These are phyloP conservation scores for Monomorium pharaonis DNA, from an alignment of 1,140 invertebrate genomes.

Conservation along the genomic window DNA sequence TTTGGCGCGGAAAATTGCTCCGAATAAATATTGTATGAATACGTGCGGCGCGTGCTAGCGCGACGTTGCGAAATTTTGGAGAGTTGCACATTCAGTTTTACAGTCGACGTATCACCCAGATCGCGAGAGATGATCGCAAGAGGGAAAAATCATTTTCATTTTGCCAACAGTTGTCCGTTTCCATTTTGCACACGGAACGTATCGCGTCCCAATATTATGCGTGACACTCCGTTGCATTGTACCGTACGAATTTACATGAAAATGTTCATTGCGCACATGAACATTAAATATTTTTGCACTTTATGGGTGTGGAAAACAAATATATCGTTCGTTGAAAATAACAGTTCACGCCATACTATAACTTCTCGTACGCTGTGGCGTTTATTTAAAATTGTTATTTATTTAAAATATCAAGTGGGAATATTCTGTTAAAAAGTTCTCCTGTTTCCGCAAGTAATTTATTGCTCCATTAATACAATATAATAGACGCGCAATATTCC, in stretches of 20 bases:
- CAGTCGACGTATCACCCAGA: background rate
- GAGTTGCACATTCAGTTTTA: slow-evolving; percentile 33
- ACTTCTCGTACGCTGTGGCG: slow-evolving; percentile 1
- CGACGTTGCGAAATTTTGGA: slow-evolving; percentile 26
- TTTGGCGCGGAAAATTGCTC: slow-evolving; percentile 48
- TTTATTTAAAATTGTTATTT: slow-evolving; percentile 53
- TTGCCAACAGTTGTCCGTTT: slow-evolving; percentile 28
- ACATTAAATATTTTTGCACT: slow-evolving; percentile 43
- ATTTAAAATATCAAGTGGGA: slow-evolving; percentile 35
- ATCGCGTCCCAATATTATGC: slow-evolving; percentile 41
- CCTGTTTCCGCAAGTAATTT: slow-evolving; percentile 15
- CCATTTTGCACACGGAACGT: slow-evolving; percentile 31
- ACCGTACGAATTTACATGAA: slow-evolving; percentile 36
- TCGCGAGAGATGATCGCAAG: background rate
- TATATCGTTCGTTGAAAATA: slow-evolving; percentile 22
- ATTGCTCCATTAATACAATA: slow-evolving; percentile 39
- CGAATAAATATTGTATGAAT: slow-evolving; percentile 55
- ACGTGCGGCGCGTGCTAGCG: background rate
- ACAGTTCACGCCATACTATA: slow-evolving; percentile 7
- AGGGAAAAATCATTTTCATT: slow-evolving; percentile 43
- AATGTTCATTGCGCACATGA: slow-evolving; percentile 29
- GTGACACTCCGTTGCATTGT: slow-evolving; percentile 35
- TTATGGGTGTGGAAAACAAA: background rate
- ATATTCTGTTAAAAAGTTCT: slow-evolving; percentile 41
- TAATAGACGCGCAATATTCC: slow-evolving; percentile 30